These are phyloP conservation scores for Drosophila jambulina DNA, from an alignment of 1,140 invertebrate genomes.

Conservation along the genomic window DNA sequence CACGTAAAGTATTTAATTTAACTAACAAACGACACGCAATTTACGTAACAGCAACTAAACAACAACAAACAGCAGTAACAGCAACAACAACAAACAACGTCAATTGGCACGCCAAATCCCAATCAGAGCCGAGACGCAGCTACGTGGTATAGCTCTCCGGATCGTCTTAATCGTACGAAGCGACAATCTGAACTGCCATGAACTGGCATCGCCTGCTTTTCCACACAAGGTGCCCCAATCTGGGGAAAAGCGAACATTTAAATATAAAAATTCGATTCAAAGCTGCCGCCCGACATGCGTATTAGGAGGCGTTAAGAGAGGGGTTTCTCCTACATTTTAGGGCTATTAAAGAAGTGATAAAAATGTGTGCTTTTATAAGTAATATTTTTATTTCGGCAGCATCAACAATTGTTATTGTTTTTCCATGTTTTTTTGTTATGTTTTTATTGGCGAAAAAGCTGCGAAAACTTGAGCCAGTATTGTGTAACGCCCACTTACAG, in stretches of 20 bases:
- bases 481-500: slow-evolving; percentile 25
- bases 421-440: background rate
- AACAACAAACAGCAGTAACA: slow-evolving; percentile 48
- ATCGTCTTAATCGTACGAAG: slow-evolving; percentile 61
- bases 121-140: slow-evolving; percentile 16
- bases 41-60: slow-evolving; percentile 56
- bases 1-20: slow-evolving; percentile 67
- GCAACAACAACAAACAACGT: slow-evolving; percentile 42
- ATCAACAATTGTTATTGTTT: slow-evolving; percentile 27
- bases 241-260: slow-evolving; percentile 61
- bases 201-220: slow-evolving; percentile 71
- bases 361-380: background rate
- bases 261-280: slow-evolving; percentile 52
- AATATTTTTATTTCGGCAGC: background rate
- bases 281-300: slow-evolving; percentile 45
- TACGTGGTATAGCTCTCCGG: slow-evolving; percentile 25
- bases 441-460: slow-evolving; percentile 26
- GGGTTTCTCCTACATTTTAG: background rate
- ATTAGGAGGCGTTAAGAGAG: slow-evolving; percentile 22
- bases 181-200: slow-evolving; percentile 74
- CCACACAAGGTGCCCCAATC: slow-evolving; percentile 60
- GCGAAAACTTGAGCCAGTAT: slow-evolving; percentile 1
- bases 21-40: slow-evolving; percentile 50
- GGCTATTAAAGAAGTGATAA: background rate
- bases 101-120: slow-evolving; percentile 42